Evolutionary conservation across 2,888 invertebrate species (phyloP).

Genomic region (Piscicola geometra): DNA sequence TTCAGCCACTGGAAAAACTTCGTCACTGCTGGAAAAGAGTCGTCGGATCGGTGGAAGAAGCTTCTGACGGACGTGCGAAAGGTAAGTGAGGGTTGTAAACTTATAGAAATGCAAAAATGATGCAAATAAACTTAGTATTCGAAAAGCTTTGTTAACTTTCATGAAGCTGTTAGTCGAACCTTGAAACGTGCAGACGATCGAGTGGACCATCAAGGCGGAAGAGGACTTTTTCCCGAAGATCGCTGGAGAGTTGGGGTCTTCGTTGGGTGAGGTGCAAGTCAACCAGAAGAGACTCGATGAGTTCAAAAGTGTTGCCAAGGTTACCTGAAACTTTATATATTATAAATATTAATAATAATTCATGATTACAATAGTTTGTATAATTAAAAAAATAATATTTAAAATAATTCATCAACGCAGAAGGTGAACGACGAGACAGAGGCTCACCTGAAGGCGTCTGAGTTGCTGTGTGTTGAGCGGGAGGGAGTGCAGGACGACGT

Average conservation of each 20-base stretch:
- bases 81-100: too few species aligned
- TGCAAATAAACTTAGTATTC: too few species aligned
- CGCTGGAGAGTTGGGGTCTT: slow-evolving; percentile 63
- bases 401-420: slow-evolving; percentile 46
- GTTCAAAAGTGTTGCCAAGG: slow-evolving; percentile 53
- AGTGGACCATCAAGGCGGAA: slow-evolving; percentile 61
- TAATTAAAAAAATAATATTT: not conserved
- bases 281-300: slow-evolving; percentile 52
- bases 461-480: slow-evolving; percentile 62
- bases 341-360: not conserved
- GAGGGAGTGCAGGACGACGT: slow-evolving; percentile 62
- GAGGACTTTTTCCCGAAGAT: slow-evolving; percentile 72
- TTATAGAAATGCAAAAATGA: too few species aligned
- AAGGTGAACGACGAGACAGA: slow-evolving; percentile 63
- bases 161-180: too few species aligned
- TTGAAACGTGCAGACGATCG: slow-evolving; percentile 52
- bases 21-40: slow-evolving; percentile 60
- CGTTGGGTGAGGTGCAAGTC: slow-evolving; percentile 54
- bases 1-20: slow-evolving; percentile 70
- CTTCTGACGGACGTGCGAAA: slow-evolving; percentile 65
- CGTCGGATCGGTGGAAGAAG: slow-evolving; percentile 59
- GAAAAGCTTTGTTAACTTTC: too few species aligned
- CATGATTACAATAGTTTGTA: not conserved
- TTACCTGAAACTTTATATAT: slow-evolving; percentile 40
- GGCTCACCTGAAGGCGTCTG: slow-evolving; percentile 63